Percentiles rank a stretch among this genome's conserved stretches.
These are phyloP conservation scores for Sardina pilchardus DNA, from an alignment of 2,113 vertebrate genomes.

Conservation along the genomic window DNA sequence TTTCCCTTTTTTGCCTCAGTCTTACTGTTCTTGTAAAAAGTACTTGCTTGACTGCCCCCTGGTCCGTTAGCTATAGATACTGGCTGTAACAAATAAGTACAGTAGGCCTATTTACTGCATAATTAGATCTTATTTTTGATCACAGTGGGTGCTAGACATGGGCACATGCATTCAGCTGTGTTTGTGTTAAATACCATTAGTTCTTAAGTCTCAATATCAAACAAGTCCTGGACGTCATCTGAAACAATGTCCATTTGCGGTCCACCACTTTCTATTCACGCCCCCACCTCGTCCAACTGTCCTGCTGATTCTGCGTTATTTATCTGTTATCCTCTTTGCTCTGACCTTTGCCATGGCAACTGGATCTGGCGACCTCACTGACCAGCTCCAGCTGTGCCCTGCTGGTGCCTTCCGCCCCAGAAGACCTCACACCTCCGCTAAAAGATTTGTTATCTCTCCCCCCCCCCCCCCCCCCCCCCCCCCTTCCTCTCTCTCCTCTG, in stretches of 20 bases:
- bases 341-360: slow-evolving; percentile 6
- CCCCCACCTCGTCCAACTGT: no score
- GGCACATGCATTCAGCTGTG: no score
- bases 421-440: not conserved
- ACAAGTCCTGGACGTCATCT: not conserved
- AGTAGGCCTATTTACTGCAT: no score
- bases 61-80: no score
- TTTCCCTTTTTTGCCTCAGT: no score
- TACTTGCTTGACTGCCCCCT: no score
- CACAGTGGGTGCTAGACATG: no score
- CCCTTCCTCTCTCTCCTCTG: not conserved
- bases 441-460: slow-evolving; percentile 10
- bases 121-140: no score
- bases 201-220: not conserved
- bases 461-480: not conserved
- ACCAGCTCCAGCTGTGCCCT: slow-evolving; percentile 8
- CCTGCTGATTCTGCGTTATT: not conserved
- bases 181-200: not conserved
- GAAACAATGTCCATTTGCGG: not conserved
- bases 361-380: not conserved
- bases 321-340: not conserved
- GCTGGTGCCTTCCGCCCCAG: not conserved
- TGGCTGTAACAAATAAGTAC: no score
- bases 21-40: no score
- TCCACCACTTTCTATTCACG: not conserved